Evolutionary conservation across 2,113 vertebrate species (phyloP).

Genomic region (Casuarius casuarius): DNA sequence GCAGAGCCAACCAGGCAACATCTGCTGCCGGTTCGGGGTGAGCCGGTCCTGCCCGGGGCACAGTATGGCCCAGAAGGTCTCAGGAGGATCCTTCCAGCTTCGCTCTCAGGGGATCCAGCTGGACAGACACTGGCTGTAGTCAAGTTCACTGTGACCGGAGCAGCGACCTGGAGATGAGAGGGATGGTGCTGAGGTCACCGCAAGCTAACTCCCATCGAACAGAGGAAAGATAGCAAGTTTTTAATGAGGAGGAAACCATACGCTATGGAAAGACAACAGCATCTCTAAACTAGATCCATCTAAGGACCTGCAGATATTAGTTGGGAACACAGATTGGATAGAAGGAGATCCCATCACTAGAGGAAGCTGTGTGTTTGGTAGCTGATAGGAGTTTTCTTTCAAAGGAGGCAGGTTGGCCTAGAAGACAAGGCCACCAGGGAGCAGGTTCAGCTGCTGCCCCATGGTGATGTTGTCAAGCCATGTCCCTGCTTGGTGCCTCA

Average conservation of each 20-base stretch:
- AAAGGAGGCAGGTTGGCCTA: neutral
- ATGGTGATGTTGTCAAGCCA: neutral
- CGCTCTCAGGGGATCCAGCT: neutral
- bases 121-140: neutral
- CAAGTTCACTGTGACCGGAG: too few relatives aligned
- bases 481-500: neutral
- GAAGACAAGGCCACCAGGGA: neutral
- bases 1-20: too few relatives aligned
- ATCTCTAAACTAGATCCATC: neutral
- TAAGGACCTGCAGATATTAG: neutral
- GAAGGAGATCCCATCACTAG: neutral
- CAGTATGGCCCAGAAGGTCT: neutral
- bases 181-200: neutral
- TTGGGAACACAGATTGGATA: neutral
- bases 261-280: neutral
- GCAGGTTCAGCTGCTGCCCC: neutral
- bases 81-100: neutral
- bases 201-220: neutral
- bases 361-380: neutral
- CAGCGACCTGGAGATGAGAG: neutral
- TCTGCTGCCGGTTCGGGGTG: neutral
- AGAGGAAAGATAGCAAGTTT: neutral
- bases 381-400: neutral
- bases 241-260: neutral
- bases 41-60: neutral